A percentile compares a stretch with the other conserved stretches of the same genome.
Conservation (phyloP, 2,797 vertebrate genomes). For the Hippopotamyrus pictus region DNA sequence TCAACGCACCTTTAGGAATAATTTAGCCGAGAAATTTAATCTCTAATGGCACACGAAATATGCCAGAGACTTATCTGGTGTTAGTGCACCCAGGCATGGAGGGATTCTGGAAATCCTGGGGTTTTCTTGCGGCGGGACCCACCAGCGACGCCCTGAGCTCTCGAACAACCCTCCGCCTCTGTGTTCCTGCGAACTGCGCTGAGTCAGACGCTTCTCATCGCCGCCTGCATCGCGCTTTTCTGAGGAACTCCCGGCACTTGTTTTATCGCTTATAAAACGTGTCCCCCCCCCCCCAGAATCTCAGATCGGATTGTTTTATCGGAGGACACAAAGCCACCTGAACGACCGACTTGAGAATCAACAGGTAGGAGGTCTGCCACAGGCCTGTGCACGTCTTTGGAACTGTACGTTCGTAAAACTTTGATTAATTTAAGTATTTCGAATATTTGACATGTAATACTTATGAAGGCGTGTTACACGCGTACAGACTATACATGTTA, state of each 20-base stretch:
- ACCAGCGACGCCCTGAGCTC: not conserved
- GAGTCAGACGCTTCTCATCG: not conserved
- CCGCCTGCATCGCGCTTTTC: not conserved
- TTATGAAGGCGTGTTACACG: not conserved
- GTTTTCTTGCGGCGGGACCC: not conserved
- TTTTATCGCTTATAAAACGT: not conserved
- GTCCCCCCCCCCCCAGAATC: not conserved
- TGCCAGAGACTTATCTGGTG: not conserved
- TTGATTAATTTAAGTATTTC: not conserved
- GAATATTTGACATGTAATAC: not conserved
- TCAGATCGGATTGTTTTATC: not conserved
- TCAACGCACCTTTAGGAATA: not conserved
- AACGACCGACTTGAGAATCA: not conserved
- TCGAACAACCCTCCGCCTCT: not conserved
- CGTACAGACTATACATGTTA: not conserved
- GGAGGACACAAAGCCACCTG: not conserved
- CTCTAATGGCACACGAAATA: not conserved
- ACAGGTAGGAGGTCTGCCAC: constrained; percentile 1
- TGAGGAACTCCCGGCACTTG: constrained; percentile 3
- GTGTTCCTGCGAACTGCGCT: constrained; percentile 6
- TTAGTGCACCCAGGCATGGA: not conserved
- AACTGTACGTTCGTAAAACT: not conserved
- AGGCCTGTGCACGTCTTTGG: not conserved
- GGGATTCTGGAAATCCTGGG: not conserved
- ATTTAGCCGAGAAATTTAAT: not conserved